A percentile compares a stretch with the other conserved stretches of the same genome.
Conservation (phyloP, 1,140 invertebrate genomes). For the Microplitis mediator region DNA sequence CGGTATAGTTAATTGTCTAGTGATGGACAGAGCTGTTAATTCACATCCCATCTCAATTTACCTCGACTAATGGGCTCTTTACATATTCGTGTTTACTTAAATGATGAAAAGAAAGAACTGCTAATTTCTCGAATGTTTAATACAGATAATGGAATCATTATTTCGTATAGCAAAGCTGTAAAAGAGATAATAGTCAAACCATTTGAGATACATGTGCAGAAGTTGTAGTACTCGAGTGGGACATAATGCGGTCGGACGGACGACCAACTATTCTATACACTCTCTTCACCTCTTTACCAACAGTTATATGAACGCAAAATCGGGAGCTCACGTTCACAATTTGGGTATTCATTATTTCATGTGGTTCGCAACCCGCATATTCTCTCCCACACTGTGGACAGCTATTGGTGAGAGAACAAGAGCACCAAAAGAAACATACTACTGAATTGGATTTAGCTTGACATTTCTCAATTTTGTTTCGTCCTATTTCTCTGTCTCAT, state of each 20-base stretch:
- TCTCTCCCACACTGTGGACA: background rate
- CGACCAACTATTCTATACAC: slow-evolving; percentile 5
- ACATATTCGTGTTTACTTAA: too few relatives aligned
- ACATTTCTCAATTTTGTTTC: background rate
- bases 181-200: slow-evolving; percentile 26
- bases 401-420: slow-evolving; percentile 14
- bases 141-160: slow-evolving; percentile 18
- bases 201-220: slow-evolving; percentile 25
- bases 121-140: too few relatives aligned
- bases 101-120: too few relatives aligned
- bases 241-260: slow-evolving; percentile 24
- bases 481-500: background rate
- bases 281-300: background rate
- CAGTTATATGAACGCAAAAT: slow-evolving; percentile 16
- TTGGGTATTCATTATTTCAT: slow-evolving; percentile 25
- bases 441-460: slow-evolving; percentile 15
- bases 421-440: background rate
- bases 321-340: slow-evolving; percentile 18
- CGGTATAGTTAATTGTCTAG: too few relatives aligned
- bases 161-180: slow-evolving; percentile 16
- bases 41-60: too few relatives aligned
- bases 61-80: too few relatives aligned
- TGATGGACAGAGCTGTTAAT: too few relatives aligned
- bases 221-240: slow-evolving; percentile 18
- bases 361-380: slow-evolving; percentile 21